Evolutionary conservation across 1,140 invertebrate genomes (phyloP).

Genomic region (Drosophila mayri): DNA sequence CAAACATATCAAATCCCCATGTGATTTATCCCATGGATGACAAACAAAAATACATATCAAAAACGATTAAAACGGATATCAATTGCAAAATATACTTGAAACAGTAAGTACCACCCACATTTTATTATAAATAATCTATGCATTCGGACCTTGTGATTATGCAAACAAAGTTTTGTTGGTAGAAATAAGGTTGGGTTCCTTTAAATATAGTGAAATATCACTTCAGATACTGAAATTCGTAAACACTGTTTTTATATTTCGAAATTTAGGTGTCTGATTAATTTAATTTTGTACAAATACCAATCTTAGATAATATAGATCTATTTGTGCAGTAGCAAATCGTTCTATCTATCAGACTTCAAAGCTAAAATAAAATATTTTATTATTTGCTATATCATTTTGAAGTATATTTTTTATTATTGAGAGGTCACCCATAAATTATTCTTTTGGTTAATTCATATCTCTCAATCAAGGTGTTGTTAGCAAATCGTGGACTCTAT

Average conservation of each 20-base stretch:
- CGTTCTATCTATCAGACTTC: not conserved
- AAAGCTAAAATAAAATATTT: too few relatives aligned
- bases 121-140: not conserved
- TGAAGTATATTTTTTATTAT: not conserved
- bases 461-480: conserved; percentile 15
- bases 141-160: conserved; percentile 10
- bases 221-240: not conserved
- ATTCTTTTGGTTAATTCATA: conserved; percentile 7
- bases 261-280: too few relatives aligned
- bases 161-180: not conserved
- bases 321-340: too few relatives aligned
- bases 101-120: conserved; percentile 22
- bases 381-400: not conserved
- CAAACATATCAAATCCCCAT: conserved; percentile 31
- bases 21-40: conserved; percentile 11
- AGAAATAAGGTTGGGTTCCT: not conserved
- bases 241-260: not conserved
- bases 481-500: conserved; percentile 25
- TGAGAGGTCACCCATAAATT: not conserved
- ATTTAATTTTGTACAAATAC: too few relatives aligned
- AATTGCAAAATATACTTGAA: conserved; percentile 13
- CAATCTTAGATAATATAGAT: too few relatives aligned
- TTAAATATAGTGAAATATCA: not conserved
- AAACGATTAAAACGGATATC: conserved; percentile 22
- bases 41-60: conserved; percentile 17